These are phyloP conservation scores for Nesoenas mayeri DNA, from an alignment of 2,113 vertebrate genomes.

Conservation along the genomic window DNA sequence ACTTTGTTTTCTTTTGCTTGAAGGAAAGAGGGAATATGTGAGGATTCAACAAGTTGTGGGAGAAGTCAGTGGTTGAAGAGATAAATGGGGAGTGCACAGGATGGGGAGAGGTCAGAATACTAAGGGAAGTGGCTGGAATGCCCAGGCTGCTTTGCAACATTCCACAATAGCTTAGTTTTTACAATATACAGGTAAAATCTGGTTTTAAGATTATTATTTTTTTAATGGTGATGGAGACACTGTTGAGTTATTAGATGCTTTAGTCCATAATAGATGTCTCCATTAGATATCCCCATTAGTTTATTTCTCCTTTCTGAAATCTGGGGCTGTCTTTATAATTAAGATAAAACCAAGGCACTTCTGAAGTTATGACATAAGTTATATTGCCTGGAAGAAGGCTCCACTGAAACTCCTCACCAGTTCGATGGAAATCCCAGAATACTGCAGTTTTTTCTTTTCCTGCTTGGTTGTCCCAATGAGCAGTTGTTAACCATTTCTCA, in stretches of 20 bases:
- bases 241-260: not conserved
- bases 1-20: not conserved
- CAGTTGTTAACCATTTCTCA: not conserved
- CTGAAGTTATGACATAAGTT: not conserved
- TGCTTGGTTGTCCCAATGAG: not conserved
- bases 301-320: not conserved
- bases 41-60: not conserved
- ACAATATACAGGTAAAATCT: not conserved
- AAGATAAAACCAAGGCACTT: not conserved
- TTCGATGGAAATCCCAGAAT: not conserved
- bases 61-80: not conserved
- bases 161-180: not conserved
- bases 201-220: not conserved
- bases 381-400: not conserved
- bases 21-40: not conserved
- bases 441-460: not conserved
- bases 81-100: not conserved
- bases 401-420: not conserved
- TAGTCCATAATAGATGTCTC: not conserved
- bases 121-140: not conserved
- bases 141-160: not conserved
- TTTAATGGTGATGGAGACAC: not conserved
- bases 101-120: not conserved
- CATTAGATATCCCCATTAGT: not conserved
- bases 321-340: not conserved